Percentiles rank a stretch among this genome's conserved stretches.
Evolutionary conservation across 2,888 invertebrate species (phyloP).

Genomic region (Venusia cambrica): DNA sequence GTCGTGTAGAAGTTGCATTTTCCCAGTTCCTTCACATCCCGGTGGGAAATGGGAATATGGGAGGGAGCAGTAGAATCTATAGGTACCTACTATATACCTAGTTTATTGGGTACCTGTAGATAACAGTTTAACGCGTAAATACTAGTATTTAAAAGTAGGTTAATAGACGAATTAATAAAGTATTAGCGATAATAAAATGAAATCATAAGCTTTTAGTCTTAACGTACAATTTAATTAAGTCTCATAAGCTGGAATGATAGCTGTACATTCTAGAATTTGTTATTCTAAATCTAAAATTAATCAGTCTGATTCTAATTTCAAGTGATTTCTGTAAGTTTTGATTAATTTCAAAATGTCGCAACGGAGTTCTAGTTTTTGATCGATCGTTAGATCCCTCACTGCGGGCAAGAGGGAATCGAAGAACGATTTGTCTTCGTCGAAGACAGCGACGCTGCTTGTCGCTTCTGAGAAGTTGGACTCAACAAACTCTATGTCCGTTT

Average conservation of each 20-base stretch:
- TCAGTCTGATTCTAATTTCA: constrained; percentile 27
- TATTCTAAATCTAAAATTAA: constrained; percentile 2
- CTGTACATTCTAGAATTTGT: constrained; percentile 23
- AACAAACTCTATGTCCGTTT: constrained; percentile 48
- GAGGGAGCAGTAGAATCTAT: too few species aligned
- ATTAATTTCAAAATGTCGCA: constrained; percentile 53
- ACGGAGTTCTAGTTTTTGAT: constrained; percentile 63
- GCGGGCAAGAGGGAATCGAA: constrained; percentile 65
- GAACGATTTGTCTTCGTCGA: constrained; percentile 63
- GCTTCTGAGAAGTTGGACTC: constrained; percentile 46
- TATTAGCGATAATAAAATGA: too few species aligned
- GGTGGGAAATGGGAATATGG: too few species aligned
- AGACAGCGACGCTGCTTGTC: constrained; percentile 33
- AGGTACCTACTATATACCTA: too few species aligned
- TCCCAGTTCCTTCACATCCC: too few species aligned
- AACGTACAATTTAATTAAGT: constrained; percentile 18
- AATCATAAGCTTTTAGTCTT: too few species aligned
- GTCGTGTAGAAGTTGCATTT: too few species aligned
- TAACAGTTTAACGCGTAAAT: too few species aligned
- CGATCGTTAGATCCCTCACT: constrained; percentile 56
- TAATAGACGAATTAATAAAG: too few species aligned
- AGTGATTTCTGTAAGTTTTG: constrained; percentile 46
- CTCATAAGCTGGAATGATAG: constrained; percentile 29
- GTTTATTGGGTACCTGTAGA: too few species aligned
- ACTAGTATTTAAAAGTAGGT: too few species aligned